Evolutionary conservation across 1,140 invertebrate species (phyloP), one percentile per base, ranked within the genome.

Genomic region (Ooceraea biroi): DNA sequence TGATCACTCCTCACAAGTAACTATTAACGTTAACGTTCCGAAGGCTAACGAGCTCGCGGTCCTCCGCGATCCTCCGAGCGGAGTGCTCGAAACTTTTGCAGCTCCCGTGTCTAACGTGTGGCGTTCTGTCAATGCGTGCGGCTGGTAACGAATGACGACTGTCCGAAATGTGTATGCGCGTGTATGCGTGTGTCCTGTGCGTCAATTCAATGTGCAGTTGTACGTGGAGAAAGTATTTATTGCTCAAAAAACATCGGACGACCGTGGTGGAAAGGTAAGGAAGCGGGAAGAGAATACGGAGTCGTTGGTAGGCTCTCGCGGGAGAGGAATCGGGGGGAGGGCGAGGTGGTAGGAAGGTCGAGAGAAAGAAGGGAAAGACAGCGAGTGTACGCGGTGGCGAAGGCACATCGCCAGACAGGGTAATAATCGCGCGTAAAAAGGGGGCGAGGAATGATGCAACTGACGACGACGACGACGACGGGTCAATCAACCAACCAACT

Each of bases 171-270:
- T 78, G 80, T 89, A 87, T 87, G 52, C 58, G 66, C 76, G 83
- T 69, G 71, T 76, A 36, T 36, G 82, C 65, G 77, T 87, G 90
- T 93, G 90, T 94, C 92, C 93, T 92, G 93, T 93, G 92, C 92
- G 94, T 94, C 94, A 94, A 94, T 94, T 94, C 91, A 94, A 94
- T 93, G 91, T 94, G 93, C 91, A 92, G 91, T 94, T 90, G 90
- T 93, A 91, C 91, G 93, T 93, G 92, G 92, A 94, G 93, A 94
- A 94, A 94, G 93, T 94, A 94, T 94, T 94, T 94, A 94, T 94
- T 94, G 93, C 93, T 93, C 92, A 92, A 94, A 93, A 93, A 92
- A 90, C 92, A 93, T 92, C 91, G 91, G 88, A 92, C 93, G 91
- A 84, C 73, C 78, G 88, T 83, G 86, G 82, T 63, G 82, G 74